Conservation (phyloP, 2,797 vertebrate genomes). For the Fratercula arctica region DNA sequence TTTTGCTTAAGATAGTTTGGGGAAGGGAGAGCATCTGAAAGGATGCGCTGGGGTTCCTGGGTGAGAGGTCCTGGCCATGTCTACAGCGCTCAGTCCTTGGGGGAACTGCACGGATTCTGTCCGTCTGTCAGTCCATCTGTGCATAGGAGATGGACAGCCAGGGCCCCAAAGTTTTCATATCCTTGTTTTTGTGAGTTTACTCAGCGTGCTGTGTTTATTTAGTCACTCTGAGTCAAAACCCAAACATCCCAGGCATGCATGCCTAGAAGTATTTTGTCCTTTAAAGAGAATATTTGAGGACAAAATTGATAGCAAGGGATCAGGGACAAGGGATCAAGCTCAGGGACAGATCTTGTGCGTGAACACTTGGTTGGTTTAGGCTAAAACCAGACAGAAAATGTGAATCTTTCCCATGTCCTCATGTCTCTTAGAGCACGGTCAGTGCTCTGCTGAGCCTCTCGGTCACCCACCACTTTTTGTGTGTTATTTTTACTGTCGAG, state of each 20-base stretch:
- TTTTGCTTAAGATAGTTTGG: not conserved
- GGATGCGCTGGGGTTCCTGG: fast-evolving
- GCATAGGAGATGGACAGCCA: not conserved
- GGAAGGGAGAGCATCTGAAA: not conserved
- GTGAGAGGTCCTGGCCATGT: not conserved
- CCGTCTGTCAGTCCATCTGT: not conserved
- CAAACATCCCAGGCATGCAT: no score
- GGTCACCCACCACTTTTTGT: not conserved
- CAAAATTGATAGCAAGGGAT: not conserved
- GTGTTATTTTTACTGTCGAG: not conserved
- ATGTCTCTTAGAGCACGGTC: not conserved
- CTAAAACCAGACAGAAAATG: not conserved
- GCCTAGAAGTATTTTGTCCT: not conserved
- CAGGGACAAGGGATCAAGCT: not conserved
- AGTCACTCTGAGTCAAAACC: not conserved
- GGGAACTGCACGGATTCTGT: not conserved
- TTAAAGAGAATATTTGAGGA: not conserved
- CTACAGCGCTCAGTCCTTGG: not conserved
- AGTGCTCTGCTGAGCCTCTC: not conserved
- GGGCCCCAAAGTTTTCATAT: not conserved
- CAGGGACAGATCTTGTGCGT: not conserved
- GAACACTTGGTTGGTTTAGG: not conserved
- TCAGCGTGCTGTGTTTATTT: not conserved
- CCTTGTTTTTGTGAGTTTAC: not conserved
- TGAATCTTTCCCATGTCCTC: not conserved